Conservation (phyloP, 1,140 invertebrate genomes). For the Drusus annulatus region DNA sequence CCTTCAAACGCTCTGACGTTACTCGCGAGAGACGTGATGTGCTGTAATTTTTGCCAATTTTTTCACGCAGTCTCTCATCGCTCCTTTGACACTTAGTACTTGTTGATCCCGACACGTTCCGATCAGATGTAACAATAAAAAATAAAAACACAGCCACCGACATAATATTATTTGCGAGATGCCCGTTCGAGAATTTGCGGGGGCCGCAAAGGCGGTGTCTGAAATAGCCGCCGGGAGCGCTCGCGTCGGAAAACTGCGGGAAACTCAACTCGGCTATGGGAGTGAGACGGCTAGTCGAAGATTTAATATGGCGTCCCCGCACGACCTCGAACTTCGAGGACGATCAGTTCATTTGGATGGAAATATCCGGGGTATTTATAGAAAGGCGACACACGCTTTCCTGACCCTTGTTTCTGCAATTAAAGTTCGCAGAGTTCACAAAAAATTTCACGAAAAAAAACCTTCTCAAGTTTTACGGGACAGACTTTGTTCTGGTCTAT, state of each 20-base stretch:
- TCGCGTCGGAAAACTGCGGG: neutral
- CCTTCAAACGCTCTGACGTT: too few species aligned
- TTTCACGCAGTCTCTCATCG: neutral
- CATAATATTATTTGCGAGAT: neutral
- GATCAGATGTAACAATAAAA: slow-evolving; percentile 26
- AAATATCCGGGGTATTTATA: slow-evolving; percentile 13
- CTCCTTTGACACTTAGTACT: neutral
- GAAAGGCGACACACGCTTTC: slow-evolving; percentile 5
- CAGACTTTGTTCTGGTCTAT: too few species aligned
- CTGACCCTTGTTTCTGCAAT: neutral
- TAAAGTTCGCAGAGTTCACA: slow-evolving; percentile 5
- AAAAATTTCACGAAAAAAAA: too few species aligned
- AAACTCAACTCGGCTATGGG: slow-evolving; percentile 1
- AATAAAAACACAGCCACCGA: neutral
- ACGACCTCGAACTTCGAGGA: slow-evolving; percentile 30
- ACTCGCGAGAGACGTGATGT: too few species aligned
- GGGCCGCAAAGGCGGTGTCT: slow-evolving; percentile 5
- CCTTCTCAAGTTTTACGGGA: too few species aligned
- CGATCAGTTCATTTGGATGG: slow-evolving; percentile 30
- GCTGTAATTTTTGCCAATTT: slow-evolving; percentile 2
- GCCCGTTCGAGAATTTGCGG: slow-evolving; percentile 1
- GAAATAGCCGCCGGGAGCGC: slow-evolving; percentile 17
- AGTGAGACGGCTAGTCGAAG: neutral
- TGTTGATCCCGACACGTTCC: neutral
- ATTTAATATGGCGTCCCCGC: neutral